Conservation (phyloP, 2,113 vertebrate genomes). For the Microcebus ravelobensis region DNA sequence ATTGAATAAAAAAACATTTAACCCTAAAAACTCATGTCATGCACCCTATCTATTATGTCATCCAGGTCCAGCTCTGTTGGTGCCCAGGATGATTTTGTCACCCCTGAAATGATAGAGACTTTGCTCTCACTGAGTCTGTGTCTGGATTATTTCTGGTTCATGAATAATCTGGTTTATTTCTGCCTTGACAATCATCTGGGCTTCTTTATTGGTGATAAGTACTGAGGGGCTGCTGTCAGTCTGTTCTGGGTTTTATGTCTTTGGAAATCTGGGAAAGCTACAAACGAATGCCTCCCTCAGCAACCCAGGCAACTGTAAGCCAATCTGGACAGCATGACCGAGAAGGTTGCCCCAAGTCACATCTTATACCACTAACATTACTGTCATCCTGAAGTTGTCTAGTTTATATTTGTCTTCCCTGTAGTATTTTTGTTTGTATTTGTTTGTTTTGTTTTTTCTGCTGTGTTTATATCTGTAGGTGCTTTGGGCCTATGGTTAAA, state of each 20-base stretch:
- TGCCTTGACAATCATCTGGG: neutral
- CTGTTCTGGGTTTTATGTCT: neutral
- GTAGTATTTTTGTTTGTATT: neutral
- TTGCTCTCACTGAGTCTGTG: neutral
- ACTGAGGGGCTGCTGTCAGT: neutral
- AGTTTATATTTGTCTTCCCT: neutral
- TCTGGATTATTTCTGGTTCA: neutral
- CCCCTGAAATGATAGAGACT: neutral
- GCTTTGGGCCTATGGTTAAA: conserved; percentile 44
- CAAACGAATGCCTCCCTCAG: neutral
- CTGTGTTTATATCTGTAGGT: conserved; percentile 6
- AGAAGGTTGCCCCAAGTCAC: neutral
- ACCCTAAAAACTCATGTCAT: neutral
- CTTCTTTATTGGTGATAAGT: neutral
- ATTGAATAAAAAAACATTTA: neutral
- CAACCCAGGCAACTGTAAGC: neutral
- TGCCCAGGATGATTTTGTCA: neutral
- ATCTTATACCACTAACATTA: neutral
- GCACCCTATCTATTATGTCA: neutral
- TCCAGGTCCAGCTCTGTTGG: neutral
- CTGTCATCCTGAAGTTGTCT: neutral
- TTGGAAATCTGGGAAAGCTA: neutral
- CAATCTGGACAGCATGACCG: neutral
- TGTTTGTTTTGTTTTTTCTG: neutral
- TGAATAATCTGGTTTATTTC: neutral